Evolutionary conservation across 2,888 invertebrate species (phyloP), one percentile per base, ranked within the genome.

Genomic region (Epinotia bilunana): DNA sequence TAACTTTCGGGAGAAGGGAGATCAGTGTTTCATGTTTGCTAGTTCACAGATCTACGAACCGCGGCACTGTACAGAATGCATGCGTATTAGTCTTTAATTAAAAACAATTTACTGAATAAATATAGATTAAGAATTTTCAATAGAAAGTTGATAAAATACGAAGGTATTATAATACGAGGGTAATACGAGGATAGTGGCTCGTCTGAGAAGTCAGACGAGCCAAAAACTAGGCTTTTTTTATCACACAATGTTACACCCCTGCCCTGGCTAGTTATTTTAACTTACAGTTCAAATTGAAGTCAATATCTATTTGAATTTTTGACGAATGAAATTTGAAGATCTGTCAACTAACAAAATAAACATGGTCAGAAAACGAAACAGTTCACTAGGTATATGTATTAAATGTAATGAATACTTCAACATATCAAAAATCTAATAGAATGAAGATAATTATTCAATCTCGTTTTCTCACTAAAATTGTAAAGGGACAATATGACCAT

Each of bases 401-500:
- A 43, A 12, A 11, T 18, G 43, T 5, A n/a, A 53, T 53, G 0
- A 16, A 49, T 16, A 53, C n/a, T n/a, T 53, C 53, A n/a, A 53
- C 12, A 9, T 39, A 7, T 39, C 7, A 39, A 9, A 28, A 39
- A 39, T 39, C 2, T 7, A 39, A 39, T 39, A 39, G 7, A 39
- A 39, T 39, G 39, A 39, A 39, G 39, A 39, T 53, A n/a, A 13
- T 16, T 49, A 53, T 53, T n/a, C 53, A 7, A 16, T 53, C 53
- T 53, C 65, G 65, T 65, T 65, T 65, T 55, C 65, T 33, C n/a
- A 33, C 65, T 53, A 65, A 4, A 28, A 11, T 9, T 64, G 13
- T n/a, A 49, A 28, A 55, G 65, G 65, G 53, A 53, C n/a, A 49
- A 46, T 63, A 49, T 9, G 9, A 6, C 12, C 12, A 43, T 18